These are phyloP conservation scores for Onychostoma macrolepis DNA, from an alignment of 2,113 vertebrate genomes.

Conservation along the genomic window DNA sequence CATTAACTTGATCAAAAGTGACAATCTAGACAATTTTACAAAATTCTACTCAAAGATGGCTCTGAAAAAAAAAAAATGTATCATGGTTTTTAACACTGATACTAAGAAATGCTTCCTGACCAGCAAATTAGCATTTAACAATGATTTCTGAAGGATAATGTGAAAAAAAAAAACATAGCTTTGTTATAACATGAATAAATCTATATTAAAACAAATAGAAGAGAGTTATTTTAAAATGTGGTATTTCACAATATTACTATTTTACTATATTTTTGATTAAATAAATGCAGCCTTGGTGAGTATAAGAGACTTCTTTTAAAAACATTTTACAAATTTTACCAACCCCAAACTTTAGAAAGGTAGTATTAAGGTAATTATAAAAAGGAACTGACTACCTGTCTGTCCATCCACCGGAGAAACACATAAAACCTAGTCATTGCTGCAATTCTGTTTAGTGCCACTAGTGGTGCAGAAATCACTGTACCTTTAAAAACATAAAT, in stretches of 20 bases:
- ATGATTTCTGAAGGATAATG: not conserved
- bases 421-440: not conserved
- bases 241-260: too few species aligned
- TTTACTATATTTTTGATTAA: too few species aligned
- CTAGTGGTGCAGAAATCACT: not conserved
- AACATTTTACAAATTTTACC: not conserved
- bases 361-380: not conserved
- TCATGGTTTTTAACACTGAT: not conserved
- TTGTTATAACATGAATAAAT: not conserved
- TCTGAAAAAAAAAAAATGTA: not conserved
- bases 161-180: not conserved
- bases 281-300: too few species aligned
- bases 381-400: not conserved
- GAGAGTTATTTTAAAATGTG: too few species aligned
- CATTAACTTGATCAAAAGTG: too few species aligned
- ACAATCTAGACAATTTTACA: too few species aligned
- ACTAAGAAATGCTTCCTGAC: not conserved
- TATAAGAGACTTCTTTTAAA: too few species aligned
- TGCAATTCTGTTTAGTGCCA: not conserved
- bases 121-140: not conserved
- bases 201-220: too few species aligned
- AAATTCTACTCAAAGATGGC: too few species aligned
- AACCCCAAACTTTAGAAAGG: not conserved
- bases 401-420: not conserved
- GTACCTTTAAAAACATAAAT: not conserved